phyloP scores from a whole-genome alignment of 2,113 vertebrate species.

The Cyprinodon tularosa region DNA sequence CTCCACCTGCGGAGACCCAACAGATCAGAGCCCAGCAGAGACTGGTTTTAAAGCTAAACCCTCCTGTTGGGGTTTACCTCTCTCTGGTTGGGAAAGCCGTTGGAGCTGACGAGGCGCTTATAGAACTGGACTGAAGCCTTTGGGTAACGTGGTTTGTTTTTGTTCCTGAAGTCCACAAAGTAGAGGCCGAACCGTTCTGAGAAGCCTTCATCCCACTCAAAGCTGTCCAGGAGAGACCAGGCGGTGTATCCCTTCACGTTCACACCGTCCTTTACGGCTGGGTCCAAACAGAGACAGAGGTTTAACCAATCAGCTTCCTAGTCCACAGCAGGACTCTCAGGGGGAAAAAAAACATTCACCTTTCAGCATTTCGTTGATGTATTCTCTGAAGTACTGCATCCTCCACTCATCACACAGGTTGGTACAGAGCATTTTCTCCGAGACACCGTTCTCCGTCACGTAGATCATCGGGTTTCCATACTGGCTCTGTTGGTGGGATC shows the following conservation, averaged over 20 bases:
- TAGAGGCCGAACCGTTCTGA: constrained; percentile 89
- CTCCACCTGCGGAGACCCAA: constrained; percentile 77
- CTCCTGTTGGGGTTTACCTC: constrained; percentile 76
- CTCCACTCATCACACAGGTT: constrained; percentile 90
- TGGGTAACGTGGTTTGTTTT: constrained; percentile 86
- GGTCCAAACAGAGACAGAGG: neutral
- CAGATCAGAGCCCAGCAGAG: neutral
- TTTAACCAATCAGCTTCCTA: neutral
- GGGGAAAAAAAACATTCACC: constrained; percentile 69
- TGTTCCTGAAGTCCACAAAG: constrained; percentile 85
- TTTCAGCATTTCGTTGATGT: constrained; percentile 93
- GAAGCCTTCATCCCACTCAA: constrained; percentile 92
- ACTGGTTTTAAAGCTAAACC: no score
- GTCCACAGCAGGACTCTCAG: neutral
- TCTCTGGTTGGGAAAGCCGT: constrained; percentile 87
- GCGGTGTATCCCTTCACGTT: constrained; percentile 89
- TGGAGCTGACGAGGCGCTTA: constrained; percentile 87
- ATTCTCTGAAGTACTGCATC: constrained; percentile 88
- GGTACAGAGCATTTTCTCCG: constrained; percentile 82
- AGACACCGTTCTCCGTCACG: constrained; percentile 90
- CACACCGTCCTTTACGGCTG: constrained; percentile 89
- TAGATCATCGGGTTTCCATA: constrained; percentile 89
- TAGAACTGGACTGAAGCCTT: constrained; percentile 90
- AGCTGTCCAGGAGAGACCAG: constrained; percentile 92
- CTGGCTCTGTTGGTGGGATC: constrained; percentile 79